Base-by-base conservation (phyloP, 1,140 invertebrate genomes). In the Drosophila melanica region DNA sequence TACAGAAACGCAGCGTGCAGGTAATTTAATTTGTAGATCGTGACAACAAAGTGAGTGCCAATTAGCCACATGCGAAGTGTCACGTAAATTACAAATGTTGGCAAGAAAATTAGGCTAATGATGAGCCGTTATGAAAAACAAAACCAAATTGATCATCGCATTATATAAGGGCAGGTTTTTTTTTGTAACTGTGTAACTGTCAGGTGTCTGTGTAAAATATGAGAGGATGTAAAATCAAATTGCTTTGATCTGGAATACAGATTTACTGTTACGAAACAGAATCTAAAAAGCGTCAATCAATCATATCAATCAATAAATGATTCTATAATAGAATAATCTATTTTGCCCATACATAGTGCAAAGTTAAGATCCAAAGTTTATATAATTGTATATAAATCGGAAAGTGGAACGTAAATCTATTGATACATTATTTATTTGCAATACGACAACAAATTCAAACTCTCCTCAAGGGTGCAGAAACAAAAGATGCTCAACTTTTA, bases 31-130 rank as follows among this genome's bases (percentile, higher is more conserved):
- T 39, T 37, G 14, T 35, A 45, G 30, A 51, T 69, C 66, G 53
- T 65, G 20, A 59, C 60, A 51, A 27, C 16, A 64, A 60, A 54
- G 44, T 75, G 70, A 75, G 69, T 54, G 37, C 23, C 75, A 79
- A 79, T 86, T 87, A 87, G 23, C 16, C 44, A 14, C 78, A 86
- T 75, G 81, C 78, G 72, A 87, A 76, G 65, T 85, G 75, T 63
- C 78, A 71, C 65, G 57, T 73, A 58, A 70, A 75, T 77, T 67
- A 53, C 51, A 64, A 60, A 51, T 55, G 20, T 60, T 55, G 57
- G 16, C 71, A 57, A 8, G 11, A 16, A 53, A 67, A 48, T 55
- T 54, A 33, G 48, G 10, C 16, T 62, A 68, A 68, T 68, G 54
- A 54, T 48, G 14, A n/a, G 4, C 12, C 16, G 33, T 54, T 45